Conservation (phyloP, 92 coral and sea anemone species). For the Pocillopora meandrina region DNA sequence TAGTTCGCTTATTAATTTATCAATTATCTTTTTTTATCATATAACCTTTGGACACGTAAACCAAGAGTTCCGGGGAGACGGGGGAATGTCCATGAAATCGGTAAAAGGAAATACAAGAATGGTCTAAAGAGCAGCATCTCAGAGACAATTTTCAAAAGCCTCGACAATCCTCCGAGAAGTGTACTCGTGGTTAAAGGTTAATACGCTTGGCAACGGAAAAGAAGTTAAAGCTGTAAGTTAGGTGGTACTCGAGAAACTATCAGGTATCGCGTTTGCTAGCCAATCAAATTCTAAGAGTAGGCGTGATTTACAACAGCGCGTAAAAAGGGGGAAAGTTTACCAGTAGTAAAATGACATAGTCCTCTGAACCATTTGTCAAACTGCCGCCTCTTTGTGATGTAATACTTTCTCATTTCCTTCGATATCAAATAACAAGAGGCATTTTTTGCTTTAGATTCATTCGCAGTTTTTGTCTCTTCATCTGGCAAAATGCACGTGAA, state of each 20-base stretch:
- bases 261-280: conserved; percentile 28
- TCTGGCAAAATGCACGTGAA: conserved; percentile 20
- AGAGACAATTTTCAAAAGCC: neutral
- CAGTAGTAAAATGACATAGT: conserved; percentile 29
- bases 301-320: conserved; percentile 8
- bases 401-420: conserved; percentile 26
- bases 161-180: neutral
- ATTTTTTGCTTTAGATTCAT: neutral
- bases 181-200: neutral
- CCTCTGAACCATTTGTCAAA: neutral
- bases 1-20: too few species aligned
- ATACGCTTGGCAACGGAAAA: neutral
- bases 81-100: too few species aligned
- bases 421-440: neutral
- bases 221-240: neutral
- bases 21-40: too few species aligned
- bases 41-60: too few species aligned
- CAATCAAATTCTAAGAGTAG: conserved; percentile 7
- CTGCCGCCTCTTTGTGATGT: conserved; percentile 40
- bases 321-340: conserved; percentile 29
- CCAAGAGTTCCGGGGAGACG: too few species aligned
- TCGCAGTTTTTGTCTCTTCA: neutral
- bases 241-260: conserved; percentile 22
- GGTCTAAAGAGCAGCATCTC: neutral
- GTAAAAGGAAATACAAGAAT: neutral